These are phyloP conservation scores for Naso thynnoides DNA, from an alignment of 2,797 vertebrate genomes.

Conservation along the genomic window DNA sequence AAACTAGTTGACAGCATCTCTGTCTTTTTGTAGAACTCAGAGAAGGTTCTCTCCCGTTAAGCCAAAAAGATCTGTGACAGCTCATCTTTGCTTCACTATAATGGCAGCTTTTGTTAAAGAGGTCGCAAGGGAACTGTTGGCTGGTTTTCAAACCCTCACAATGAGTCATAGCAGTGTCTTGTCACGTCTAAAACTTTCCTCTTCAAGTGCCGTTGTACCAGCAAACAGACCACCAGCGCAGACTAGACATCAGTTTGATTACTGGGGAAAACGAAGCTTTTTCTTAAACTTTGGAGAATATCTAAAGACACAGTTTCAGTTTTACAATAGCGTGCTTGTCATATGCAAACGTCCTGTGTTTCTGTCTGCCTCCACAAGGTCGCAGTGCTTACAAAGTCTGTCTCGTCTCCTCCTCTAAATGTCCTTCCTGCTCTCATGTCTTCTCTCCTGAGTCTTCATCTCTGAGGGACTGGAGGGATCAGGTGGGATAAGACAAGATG, in stretches of 20 bases:
- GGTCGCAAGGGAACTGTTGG: background rate
- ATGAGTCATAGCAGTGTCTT: background rate
- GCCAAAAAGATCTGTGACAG: background rate
- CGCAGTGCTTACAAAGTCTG: constrained; percentile 14
- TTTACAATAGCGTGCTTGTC: background rate
- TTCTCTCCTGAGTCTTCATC: background rate
- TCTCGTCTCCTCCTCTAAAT: background rate
- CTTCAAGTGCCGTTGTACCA: background rate
- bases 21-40: background rate
- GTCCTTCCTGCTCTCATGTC: constrained; percentile 14
- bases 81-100: background rate
- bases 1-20: background rate
- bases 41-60: background rate
- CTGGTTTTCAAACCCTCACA: background rate
- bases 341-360: constrained; percentile 4
- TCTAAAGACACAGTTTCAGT: fast-evolving
- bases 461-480: constrained; percentile 29
- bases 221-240: background rate
- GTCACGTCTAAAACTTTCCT: background rate
- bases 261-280: background rate
- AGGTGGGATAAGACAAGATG: constrained; percentile 25
- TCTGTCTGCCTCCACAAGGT: constrained; percentile 43
- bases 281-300: background rate
- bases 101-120: background rate
- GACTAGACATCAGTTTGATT: background rate